Evolutionary conservation across 2,797 vertebrate genomes (phyloP).

Genomic region (Gobio occitaniae): DNA sequence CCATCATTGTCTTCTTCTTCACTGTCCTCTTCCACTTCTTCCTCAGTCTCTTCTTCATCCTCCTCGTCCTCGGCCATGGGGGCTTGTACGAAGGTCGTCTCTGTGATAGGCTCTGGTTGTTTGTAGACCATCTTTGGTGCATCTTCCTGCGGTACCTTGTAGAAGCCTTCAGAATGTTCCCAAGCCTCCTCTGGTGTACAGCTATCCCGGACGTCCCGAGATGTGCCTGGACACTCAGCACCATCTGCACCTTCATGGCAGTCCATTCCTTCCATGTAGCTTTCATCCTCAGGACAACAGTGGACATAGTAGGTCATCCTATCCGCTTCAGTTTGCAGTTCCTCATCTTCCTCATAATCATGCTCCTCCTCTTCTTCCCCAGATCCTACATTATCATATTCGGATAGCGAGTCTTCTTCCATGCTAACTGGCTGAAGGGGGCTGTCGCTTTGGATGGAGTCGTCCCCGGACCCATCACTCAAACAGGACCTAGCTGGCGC

Average conservation of each 20-base stretch:
- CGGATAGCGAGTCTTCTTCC: slow-evolving; percentile 92
- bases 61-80: slow-evolving; percentile 65
- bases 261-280: slow-evolving; percentile 86
- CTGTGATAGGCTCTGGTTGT: slow-evolving; percentile 75
- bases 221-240: slow-evolving; percentile 77
- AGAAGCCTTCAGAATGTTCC: slow-evolving; percentile 59
- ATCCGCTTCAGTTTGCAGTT: slow-evolving; percentile 75
- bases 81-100: slow-evolving; percentile 60
- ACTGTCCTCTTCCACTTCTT: slow-evolving; percentile 64
- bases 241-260: slow-evolving; percentile 81
- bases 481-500: slow-evolving; percentile 65
- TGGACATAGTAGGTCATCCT: slow-evolving; percentile 87
- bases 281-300: slow-evolving; percentile 88
- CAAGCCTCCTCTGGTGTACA: slow-evolving; percentile 58
- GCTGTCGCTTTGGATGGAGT: slow-evolving; percentile 70
- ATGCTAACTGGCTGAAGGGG: slow-evolving; percentile 83
- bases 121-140: slow-evolving; percentile 70
- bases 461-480: slow-evolving; percentile 52
- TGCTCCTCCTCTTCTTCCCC: slow-evolving; percentile 96
- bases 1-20: slow-evolving; percentile 59
- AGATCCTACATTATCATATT: slow-evolving; percentile 95
- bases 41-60: slow-evolving; percentile 63
- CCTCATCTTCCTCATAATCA: slow-evolving; percentile 90
- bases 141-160: slow-evolving; percentile 67
- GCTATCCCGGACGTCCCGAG: slow-evolving; percentile 69